Base-by-base conservation (phyloP, 53 echinoderm and acorn worm species). In the Pentamera pediparva region DNA sequence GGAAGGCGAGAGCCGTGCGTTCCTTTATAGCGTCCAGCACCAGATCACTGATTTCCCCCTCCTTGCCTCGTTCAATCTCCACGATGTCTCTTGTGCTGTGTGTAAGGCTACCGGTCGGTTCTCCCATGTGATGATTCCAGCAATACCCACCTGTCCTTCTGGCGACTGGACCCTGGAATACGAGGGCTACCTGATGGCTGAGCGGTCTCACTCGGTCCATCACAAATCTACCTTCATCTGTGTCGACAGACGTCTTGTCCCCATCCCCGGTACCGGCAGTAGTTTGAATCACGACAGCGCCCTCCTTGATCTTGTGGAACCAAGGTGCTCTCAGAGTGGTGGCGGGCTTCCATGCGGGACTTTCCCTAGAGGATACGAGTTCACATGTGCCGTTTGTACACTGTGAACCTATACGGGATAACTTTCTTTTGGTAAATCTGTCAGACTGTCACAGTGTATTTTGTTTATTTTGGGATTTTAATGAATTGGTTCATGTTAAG, bases 371-470 rank as follows among this genome's bases (percentile, higher is more conserved):
- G 30, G 48, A 11, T 13, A 22, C 6, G 67, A 65, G 29, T 20
- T 65, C 39, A 65, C 67, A 1, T 65, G 67, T 65, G 67, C 67
- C 17, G 67, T 65, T 18, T 65, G 67, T 25, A 65, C 67, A 0
- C 9, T 41, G 15, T 41, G 15, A 41, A n/a, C n/a, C n/a, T n/a
- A n/a, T n/a, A n/a, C n/a, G n/a, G n/a, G n/a, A n/a, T n/a, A n/a
- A n/a, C n/a, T n/a, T n/a, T n/a, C n/a, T n/a, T n/a, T n/a, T n/a
- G n/a, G n/a, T n/a, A n/a, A n/a, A n/a, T n/a, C n/a, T n/a, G n/a
- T n/a, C n/a, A n/a, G n/a, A n/a, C n/a, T n/a, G n/a, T n/a, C n/a
- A n/a, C n/a, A n/a, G n/a, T n/a, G n/a, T n/a, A n/a, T n/a, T n/a
- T n/a, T n/a, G n/a, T n/a, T n/a, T n/a, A n/a, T n/a, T n/a, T n/a